Base-by-base conservation (phyloP, 2,888 invertebrate species). In the Diarsia rubi region DNA sequence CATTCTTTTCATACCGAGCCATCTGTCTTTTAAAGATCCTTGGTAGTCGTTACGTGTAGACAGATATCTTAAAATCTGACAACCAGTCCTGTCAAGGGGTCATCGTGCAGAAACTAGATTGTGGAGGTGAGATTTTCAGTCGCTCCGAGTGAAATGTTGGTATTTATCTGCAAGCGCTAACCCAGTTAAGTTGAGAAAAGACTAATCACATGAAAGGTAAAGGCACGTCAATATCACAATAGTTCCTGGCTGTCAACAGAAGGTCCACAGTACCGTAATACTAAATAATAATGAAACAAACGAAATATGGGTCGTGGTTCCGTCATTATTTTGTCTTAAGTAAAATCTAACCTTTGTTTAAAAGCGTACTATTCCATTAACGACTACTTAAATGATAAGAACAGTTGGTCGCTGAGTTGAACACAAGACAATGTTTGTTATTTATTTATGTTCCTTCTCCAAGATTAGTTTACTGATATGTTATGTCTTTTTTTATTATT, bases 271-370 rank as follows among this genome's bases (percentile, higher is more conserved):
- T n/a, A 37, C 59, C 31, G 16, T 52, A n/a, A 19, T 16, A n/a
- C 52, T n/a, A n/a, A 73, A 59, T 47, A 60, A 73, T 47, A 60
- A n/a, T 44, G 11, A 8, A 49, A 52, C 31, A n/a, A 27, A 57
- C 44, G 9, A 54, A 14, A 19, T 54, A 27, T 45, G 45, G 14
- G 12, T 14, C 31, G 24, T 24, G 14, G 12, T 45, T 3, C 24
- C 24, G 1, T 5, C 12, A 14, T n/a, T n/a, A n/a, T n/a, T n/a
- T n/a, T n/a, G n/a, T n/a, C n/a, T n/a, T n/a, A n/a, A n/a, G n/a
- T n/a, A n/a, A n/a, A n/a, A n/a, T n/a, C n/a, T n/a, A n/a, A n/a
- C n/a, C n/a, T n/a, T n/a, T n/a, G n/a, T n/a, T n/a, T n/a, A n/a
- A n/a, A n/a, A n/a, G n/a, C n/a, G n/a, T n/a, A n/a, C n/a, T n/a